Base-by-base conservation (phyloP, 2,888 invertebrate species). In the Junonia oenone region DNA sequence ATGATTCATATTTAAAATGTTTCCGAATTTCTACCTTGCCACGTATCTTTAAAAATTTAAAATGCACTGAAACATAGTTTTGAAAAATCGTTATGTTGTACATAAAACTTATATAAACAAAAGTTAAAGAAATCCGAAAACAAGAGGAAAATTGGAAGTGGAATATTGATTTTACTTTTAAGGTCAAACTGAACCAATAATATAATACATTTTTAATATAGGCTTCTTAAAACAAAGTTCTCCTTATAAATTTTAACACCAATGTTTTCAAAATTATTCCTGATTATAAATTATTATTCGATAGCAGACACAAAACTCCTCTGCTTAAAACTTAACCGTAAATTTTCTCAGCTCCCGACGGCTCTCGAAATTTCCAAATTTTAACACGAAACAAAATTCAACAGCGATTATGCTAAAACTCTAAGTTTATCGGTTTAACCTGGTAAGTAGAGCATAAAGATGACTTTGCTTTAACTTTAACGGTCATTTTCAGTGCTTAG, bases 371-470 rank as follows among this genome's bases (percentile, higher is more conserved):
- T 50, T 47, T 40, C 45, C 27, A 51, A 51, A 56, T 47, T 43
- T 51, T 26, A 55, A 46, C 22, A 40, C 40, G 13, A 56, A 56
- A 56, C 56, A 56, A 56, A 56, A 51, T 56, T 40, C 46, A 56
- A 51, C 26, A 46, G 33, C 51, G 56, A 56, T 56, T 56, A 56
- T 51, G 40, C 40, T 56, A 46, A 51, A 56, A 51, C 40, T 31
- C 51, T 56, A 51, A 56, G 51, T 56, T 55, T 56, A 55, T 46
- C 51, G 51, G 51, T 55, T 35, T 45, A 56, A 56, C 51, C 59
- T 61, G 56, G 51, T 50, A 59, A 61, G 59, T 61, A 54, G 56
- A 59, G 54, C 59, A 59, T 53, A 56, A 61, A 61, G 59, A 61
- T 59, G 59, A 61, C 59, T 61, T 56, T 46, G 19, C 35, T 4